phyloP scores from a whole-genome alignment of 2,797 vertebrate genomes.

The Enteromius anoplus region DNA sequence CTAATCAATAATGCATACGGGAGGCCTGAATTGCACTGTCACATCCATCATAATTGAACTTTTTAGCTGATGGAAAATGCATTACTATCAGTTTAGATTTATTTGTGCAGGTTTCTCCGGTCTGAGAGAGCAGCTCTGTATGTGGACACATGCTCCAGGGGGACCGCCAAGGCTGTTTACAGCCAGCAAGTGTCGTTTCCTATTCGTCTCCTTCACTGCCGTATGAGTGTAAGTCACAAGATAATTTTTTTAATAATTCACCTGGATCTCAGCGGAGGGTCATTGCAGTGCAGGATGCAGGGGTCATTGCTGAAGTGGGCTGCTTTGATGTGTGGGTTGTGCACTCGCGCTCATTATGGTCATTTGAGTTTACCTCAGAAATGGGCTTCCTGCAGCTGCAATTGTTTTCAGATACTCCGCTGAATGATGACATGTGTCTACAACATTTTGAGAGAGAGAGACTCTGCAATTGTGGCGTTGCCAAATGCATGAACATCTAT shows the following conservation, averaged over 20 bases:
- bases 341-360: background rate
- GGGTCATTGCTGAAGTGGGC: background rate
- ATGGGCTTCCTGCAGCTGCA: background rate
- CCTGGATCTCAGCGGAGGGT: background rate
- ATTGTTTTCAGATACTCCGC: background rate
- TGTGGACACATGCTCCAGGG: conserved; percentile 32
- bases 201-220: conserved; percentile 26
- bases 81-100: conserved; percentile 53
- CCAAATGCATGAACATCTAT: background rate
- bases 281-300: background rate
- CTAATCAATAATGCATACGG: conserved; percentile 51
- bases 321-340: background rate
- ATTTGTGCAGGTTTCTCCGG: conserved; percentile 31
- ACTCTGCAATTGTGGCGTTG: background rate
- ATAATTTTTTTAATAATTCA: conserved; percentile 13
- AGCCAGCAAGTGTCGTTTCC: conserved; percentile 44
- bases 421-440: conserved; percentile 4
- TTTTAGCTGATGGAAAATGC: conserved; percentile 48
- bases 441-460: background rate
- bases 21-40: conserved; percentile 53
- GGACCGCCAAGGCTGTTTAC: conserved; percentile 43
- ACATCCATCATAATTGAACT: conserved; percentile 62
- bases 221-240: background rate
- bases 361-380: background rate
- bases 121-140: conserved; percentile 15